Percentiles rank a stretch among this genome's conserved stretches.
Conservation (phyloP, 2,113 vertebrate species). For the Ctenomys sociabilis region DNA sequence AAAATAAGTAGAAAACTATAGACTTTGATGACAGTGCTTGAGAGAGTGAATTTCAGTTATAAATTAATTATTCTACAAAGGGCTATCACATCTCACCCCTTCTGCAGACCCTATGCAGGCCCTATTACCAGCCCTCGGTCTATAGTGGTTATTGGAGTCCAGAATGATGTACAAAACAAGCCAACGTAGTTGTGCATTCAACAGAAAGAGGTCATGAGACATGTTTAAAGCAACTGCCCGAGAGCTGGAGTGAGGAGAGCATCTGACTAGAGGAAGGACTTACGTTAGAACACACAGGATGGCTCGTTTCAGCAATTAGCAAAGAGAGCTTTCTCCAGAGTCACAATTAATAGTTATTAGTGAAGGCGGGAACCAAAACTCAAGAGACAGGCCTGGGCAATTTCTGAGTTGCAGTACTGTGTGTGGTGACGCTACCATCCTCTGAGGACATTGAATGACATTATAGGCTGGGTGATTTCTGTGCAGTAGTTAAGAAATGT, state of each 20-base stretch:
- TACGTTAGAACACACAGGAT: not conserved
- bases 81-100: not conserved
- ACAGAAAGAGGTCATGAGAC: not conserved
- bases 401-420: not conserved
- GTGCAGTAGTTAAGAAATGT: not conserved
- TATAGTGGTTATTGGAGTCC: not conserved
- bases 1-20: not conserved
- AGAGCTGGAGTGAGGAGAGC: not conserved
- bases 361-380: not conserved
- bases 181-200: not conserved
- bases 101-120: not conserved
- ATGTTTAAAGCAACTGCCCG: not conserved
- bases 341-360: not conserved
- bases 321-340: not conserved
- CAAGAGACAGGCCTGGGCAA: not conserved
- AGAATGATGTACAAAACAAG: not conserved
- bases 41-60: not conserved
- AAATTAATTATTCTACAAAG: not conserved
- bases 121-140: not conserved
- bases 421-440: not conserved
- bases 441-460: not conserved
- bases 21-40: not conserved
- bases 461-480: not conserved
- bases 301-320: slow-evolving; percentile 36
- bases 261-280: not conserved